Base-by-base conservation (phyloP, 1,140 invertebrate genomes). In the Littorina saxatilis region DNA sequence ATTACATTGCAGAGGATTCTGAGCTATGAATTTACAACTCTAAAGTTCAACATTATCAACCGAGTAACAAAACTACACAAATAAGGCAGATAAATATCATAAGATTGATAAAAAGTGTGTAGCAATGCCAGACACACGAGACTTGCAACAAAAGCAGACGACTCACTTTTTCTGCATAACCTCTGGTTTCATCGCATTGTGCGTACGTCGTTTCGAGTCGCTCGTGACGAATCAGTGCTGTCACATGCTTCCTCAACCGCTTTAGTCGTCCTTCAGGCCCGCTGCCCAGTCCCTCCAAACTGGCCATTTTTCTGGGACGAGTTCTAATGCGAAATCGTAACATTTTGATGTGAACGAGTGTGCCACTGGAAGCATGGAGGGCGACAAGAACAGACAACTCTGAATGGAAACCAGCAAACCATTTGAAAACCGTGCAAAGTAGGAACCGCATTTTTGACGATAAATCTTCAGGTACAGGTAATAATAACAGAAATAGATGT, bases 191-290 rank as follows among this genome's bases (percentile, higher is more conserved):
- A 90, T 97, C 95, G 0, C 94, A 96, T 85, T 95, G 92, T 32
- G 94, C 93, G 87, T 94, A 96, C 90, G 50, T 95, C 9, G 97
- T 85, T 93, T 98, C 97, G 88, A 99, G 94, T 87, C 97, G 94
- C 94, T 98, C 97, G 93, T 97, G 95, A 92, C 97, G 97, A 7
- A 98, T 92, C 72, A 98, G 93, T 17, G 95, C 96, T 1, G 96
- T 97, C 1, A 99, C 95, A 73, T 95, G 96, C 94, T 96, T 95
- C 82, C 95, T 92, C 79, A 98, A 91, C 93, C 95, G 96, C 47
- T 95, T 93, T 74, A 97, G 85, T 85, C 97, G 94, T 17, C 96
- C 97, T 91, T 95, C 94, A 0, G 96, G 95, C 1, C 89, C 88
- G 52, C 79, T 81, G 29, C 85, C 82, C 0, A 78, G 63, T n/a